phyloP scores from a whole-genome alignment of 2,888 invertebrate genomes.

The Stratiomys singularior region DNA sequence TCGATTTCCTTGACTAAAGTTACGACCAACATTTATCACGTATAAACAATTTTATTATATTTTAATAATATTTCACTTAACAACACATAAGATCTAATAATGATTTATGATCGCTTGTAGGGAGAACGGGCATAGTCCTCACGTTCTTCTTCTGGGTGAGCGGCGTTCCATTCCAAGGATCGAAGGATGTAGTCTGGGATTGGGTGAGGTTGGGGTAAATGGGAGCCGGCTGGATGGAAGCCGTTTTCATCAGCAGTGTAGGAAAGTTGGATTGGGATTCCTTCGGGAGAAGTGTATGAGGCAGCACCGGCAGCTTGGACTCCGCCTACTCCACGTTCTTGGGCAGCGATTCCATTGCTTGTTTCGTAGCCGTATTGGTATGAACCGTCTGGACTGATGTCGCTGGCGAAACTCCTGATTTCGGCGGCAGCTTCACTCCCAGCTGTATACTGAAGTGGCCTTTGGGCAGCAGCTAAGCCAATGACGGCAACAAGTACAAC shows the following conservation, averaged over 20 bases:
- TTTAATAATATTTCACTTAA: too few species aligned
- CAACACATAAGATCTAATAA: too few species aligned
- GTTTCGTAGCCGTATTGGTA: slow-evolving; percentile 36
- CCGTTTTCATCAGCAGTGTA: slow-evolving; percentile 59
- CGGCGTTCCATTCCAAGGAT: slow-evolving; percentile 52
- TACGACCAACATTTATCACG: too few species aligned
- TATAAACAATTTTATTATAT: too few species aligned
- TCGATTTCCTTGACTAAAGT: too few species aligned
- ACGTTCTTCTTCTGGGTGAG: slow-evolving; percentile 38
- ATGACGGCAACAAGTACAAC: slow-evolving; percentile 27
- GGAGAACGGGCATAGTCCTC: not conserved
- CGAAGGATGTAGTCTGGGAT: slow-evolving; percentile 40
- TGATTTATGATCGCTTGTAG: too few species aligned
- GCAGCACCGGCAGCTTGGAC: slow-evolving; percentile 56
- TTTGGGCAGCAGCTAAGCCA: slow-evolving; percentile 34
- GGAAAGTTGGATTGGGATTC: slow-evolving; percentile 62
- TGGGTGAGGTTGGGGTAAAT: slow-evolving; percentile 37
- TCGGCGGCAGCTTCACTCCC: slow-evolving; percentile 23
- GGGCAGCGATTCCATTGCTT: slow-evolving; percentile 36
- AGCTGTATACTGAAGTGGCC: not conserved
- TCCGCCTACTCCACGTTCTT: slow-evolving; percentile 34
- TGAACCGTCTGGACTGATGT: slow-evolving; percentile 27
- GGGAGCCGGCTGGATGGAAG: slow-evolving; percentile 35
- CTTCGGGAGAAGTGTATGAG: slow-evolving; percentile 69
- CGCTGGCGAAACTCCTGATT: slow-evolving; percentile 39